Base-by-base conservation (phyloP, 1,140 invertebrate genomes). In the Sycophaga agraensis region DNA sequence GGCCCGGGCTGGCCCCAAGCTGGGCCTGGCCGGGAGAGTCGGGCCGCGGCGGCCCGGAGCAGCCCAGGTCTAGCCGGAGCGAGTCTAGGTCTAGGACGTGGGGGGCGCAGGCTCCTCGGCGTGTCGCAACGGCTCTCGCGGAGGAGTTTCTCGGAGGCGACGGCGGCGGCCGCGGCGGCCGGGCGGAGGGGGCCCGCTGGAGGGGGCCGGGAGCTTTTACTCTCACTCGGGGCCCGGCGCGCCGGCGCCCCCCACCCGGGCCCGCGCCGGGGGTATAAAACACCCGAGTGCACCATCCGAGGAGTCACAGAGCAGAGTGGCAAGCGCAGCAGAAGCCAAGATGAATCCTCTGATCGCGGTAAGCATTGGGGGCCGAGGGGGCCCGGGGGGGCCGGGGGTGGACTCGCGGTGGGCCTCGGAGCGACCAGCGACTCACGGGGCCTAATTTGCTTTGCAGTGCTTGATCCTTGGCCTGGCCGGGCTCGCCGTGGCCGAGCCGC, bases 391-490 rank as follows among this genome's bases (percentile, higher is more conserved):
- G 5, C 37, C 37, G n/a, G 6, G 37, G 37, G n/a, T 31, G 5
- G 28, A 11, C 28, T 31, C 28, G 28, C 28, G 28, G 28, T 4
- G 28, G 4, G 28, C 28, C 5, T 11, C 28, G 28, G 28, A n/a
- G n/a, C n/a, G n/a, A n/a, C n/a, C n/a, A n/a, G 28, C 5, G 28
- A 11, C 28, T 31, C 28, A n/a, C 28, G 28, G 28, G 4, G 4
- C 28, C 11, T 71, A 69, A 63, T 37, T 46, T 28, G 4, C 35
- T 45, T 22, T 8, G 9, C 79, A 89, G 88, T 87, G 86, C 75
- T 76, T 88, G 75, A 82, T 87, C 67, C 81, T 87, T 68, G 84
- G 85, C 65, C 69, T 88, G 76, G 84, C 84, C 69, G 83, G 82
- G 72, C 69, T 85, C 65, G 80, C 82, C 71, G 80, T 82, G 45